These are phyloP conservation scores for Argyrosomus regius DNA, from an alignment of 2,797 vertebrate genomes.

Conservation along the genomic window DNA sequence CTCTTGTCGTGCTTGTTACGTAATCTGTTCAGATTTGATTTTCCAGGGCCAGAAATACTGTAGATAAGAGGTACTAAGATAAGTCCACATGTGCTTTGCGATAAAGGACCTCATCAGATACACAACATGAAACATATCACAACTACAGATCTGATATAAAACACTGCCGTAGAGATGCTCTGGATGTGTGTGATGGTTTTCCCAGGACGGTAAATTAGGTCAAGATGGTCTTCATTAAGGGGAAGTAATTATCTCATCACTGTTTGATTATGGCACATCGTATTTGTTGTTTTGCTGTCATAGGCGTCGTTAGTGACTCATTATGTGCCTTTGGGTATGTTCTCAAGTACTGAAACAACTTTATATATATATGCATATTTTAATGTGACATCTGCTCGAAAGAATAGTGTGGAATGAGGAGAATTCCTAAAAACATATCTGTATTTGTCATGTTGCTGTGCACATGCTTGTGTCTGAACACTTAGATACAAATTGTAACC, in stretches of 20 bases:
- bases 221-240: constrained; percentile 67
- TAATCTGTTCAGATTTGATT: constrained; percentile 35
- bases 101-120: constrained; percentile 45
- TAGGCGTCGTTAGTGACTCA: constrained; percentile 49
- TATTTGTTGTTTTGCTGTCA: constrained; percentile 66
- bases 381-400: not conserved
- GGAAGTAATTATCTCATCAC: constrained; percentile 74
- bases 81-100: not conserved
- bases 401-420: not conserved
- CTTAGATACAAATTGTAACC: not conserved
- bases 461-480: not conserved
- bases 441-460: not conserved
- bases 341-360: constrained; percentile 17
- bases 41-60: constrained; percentile 9
- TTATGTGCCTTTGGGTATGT: constrained; percentile 44
- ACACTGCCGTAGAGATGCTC: constrained; percentile 2
- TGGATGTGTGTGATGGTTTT: constrained; percentile 39
- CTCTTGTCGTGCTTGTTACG: constrained; percentile 15
- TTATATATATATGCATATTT: not conserved
- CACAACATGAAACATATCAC: constrained; percentile 27
- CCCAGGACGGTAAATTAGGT: constrained; percentile 67
- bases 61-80: constrained; percentile 23
- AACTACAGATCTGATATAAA: constrained; percentile 29
- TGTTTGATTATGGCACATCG: constrained; percentile 51
- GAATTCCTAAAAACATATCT: not conserved